Conservation (phyloP, 2,113 vertebrate species). For the Carassius gibelio region DNA sequence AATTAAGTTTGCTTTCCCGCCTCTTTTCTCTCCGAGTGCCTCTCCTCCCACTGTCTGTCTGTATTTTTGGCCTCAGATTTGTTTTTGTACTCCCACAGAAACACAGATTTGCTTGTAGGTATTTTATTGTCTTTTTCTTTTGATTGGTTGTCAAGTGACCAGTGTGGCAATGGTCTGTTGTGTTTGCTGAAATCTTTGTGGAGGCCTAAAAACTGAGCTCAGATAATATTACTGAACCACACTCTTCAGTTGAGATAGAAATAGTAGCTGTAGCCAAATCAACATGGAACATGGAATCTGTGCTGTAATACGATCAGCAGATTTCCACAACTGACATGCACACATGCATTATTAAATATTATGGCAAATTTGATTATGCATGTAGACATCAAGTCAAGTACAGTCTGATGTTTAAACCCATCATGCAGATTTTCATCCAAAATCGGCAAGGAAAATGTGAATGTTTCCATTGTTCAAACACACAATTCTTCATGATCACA, state of each 20-base stretch:
- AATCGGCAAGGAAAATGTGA: not conserved
- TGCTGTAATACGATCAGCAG: not conserved
- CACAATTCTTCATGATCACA: not conserved
- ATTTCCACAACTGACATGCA: not conserved
- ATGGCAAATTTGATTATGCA: not conserved
- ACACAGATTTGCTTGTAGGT: constrained; percentile 22
- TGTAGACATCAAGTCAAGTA: not conserved
- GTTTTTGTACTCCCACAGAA: constrained; percentile 23
- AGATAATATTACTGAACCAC: constrained; percentile 6
- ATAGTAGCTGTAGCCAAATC: not conserved
- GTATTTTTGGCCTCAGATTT: constrained; percentile 31
- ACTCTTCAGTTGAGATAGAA: not conserved
- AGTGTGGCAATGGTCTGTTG: constrained; percentile 8
- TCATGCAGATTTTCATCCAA: not conserved
- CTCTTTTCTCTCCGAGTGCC: constrained; percentile 51
- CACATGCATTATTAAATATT: not conserved
- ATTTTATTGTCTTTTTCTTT: constrained; percentile 24
- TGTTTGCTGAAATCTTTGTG: not conserved
- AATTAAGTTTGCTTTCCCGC: constrained; percentile 67
- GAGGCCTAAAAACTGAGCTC: not conserved
- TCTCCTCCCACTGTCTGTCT: constrained; percentile 50
- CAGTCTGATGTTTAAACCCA: not conserved
- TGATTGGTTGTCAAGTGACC: constrained; percentile 34
- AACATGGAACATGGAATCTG: not conserved
- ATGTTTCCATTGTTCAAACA: not conserved